Percentiles rank a stretch among this genome's conserved stretches.
Conservation (phyloP, 2,797 vertebrate genomes). For the Phataginus tricuspis region DNA sequence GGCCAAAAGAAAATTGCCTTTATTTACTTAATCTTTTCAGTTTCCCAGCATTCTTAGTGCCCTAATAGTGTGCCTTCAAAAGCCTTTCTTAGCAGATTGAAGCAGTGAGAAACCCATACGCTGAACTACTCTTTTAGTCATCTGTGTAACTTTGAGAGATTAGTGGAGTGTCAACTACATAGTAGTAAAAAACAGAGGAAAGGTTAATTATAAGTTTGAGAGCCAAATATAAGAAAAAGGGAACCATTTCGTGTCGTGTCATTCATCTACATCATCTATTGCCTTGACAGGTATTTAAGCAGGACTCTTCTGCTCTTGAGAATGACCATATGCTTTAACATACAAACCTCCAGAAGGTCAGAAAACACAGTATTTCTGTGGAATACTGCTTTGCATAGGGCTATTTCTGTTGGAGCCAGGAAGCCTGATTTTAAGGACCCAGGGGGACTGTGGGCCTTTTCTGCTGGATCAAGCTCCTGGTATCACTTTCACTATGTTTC, state of each 20-base stretch:
- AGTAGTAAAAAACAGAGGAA: slow-evolving; percentile 43
- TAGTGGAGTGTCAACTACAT: neutral
- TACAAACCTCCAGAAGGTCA: slow-evolving; percentile 58
- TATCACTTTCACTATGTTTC: slow-evolving; percentile 65
- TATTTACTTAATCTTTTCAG: neutral
- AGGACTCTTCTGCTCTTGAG: neutral
- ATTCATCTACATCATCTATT: neutral
- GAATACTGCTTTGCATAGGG: neutral
- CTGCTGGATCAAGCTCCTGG: slow-evolving; percentile 41
- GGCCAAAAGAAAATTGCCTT: neutral
- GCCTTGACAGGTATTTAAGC: neutral
- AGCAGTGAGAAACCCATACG: neutral
- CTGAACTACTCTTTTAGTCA: slow-evolving; percentile 4
- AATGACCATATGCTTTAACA: slow-evolving; percentile 58
- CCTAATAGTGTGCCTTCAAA: neutral
- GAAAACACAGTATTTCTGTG: neutral
- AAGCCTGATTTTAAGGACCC: slow-evolving; percentile 55
- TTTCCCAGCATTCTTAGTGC: neutral
- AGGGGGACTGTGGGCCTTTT: slow-evolving; percentile 49
- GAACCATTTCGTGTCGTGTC: neutral
- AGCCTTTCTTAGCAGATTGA: neutral
- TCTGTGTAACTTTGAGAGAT: neutral
- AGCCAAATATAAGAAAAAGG: neutral
- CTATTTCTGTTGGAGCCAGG: slow-evolving; percentile 55
- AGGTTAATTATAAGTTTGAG: neutral